Conservation (phyloP, 2,888 invertebrate species). For the Fragum whitleyi region DNA sequence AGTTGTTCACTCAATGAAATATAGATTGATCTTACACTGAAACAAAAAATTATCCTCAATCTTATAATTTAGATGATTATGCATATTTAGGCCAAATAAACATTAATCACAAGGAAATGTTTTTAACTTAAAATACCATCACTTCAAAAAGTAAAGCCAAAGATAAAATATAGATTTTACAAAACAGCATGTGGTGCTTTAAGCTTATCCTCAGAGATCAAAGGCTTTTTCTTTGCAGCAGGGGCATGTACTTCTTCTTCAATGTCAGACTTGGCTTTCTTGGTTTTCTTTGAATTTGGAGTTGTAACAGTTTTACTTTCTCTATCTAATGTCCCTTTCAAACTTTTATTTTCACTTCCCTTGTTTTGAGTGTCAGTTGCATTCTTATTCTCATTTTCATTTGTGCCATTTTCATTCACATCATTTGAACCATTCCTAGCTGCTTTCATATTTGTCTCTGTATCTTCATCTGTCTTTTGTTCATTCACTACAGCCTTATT, state of each 20-base stretch:
- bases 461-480: background rate
- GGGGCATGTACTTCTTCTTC: background rate
- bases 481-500: background rate
- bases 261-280: background rate
- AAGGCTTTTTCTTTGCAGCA: constrained; percentile 18
- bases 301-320: background rate
- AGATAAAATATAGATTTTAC: background rate
- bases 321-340: constrained; percentile 2
- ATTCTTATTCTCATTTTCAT: background rate
- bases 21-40: too few relatives aligned
- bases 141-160: too few relatives aligned
- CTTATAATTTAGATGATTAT: too few relatives aligned
- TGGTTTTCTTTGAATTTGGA: constrained; percentile 29
- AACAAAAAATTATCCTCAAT: too few relatives aligned
- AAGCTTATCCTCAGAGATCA: background rate
- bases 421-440: background rate
- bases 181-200: constrained; percentile 4
- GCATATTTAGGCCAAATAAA: too few relatives aligned
- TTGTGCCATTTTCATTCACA: background rate
- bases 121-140: too few relatives aligned
- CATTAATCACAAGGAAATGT: too few relatives aligned
- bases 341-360: background rate
- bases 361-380: background rate
- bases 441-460: background rate
- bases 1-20: too few relatives aligned